Percentiles rank a stretch among this genome's conserved stretches.
phyloP scores from a whole-genome alignment of 2,797 vertebrate genomes.

The Uromys caudimaculatus region DNA sequence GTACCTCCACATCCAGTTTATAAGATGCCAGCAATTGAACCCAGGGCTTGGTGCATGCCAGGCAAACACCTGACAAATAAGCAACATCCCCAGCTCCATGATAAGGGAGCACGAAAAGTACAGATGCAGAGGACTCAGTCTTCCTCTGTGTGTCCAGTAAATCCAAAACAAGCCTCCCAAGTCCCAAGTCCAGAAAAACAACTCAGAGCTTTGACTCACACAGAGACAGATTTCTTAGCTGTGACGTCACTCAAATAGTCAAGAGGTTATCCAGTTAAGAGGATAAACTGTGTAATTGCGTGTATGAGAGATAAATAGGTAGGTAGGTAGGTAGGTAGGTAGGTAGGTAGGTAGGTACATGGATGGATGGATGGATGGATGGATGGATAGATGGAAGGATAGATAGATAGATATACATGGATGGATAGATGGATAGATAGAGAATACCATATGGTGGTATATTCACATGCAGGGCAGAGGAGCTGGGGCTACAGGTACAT shows the following conservation, averaged over 20 bases:
- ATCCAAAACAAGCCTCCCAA: neutral
- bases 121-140: neutral
- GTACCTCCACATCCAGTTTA: neutral
- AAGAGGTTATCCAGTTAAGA: neutral
- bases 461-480: neutral
- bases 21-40: neutral
- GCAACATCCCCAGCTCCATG: neutral
- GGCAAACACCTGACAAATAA: neutral
- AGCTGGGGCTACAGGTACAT: neutral
- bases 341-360: neutral
- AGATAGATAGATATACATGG: no score
- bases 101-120: neutral
- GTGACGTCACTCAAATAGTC: neutral
- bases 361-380: no score
- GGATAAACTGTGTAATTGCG: neutral
- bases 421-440: neutral
- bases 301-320: neutral
- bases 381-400: neutral
- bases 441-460: neutral
- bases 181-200: neutral
- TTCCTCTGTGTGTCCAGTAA: neutral
- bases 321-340: neutral
- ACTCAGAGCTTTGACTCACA: neutral
- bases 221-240: neutral
- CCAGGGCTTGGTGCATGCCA: neutral